Evolutionary conservation across 2,888 invertebrate genomes (phyloP), one percentile per base, ranked within the genome.

Genomic region (Dione juno): DNA sequence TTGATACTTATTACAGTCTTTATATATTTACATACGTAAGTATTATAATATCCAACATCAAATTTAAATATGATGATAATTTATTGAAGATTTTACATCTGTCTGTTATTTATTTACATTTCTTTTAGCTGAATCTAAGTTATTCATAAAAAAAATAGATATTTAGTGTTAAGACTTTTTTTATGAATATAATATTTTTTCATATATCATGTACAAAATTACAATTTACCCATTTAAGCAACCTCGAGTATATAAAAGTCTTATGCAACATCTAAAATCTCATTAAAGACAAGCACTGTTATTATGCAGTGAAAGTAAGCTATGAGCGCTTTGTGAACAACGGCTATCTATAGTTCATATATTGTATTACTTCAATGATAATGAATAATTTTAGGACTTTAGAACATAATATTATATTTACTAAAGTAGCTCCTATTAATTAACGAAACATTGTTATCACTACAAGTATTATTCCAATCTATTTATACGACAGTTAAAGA

Each of bases 201-300:
- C 10, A 7, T 37, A 19, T 2, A 14, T 41, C 3, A 16, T 19
- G 11, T 7, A 16, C 14, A 43, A 53, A 64, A 41, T 8, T 21
- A 9, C 3, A 45, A 11, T 45, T 53, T 41, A 64, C 54, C 37
- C 64, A 28, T 58, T 66, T 52, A 10, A 43, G 13, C 19, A 59
- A 43, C 11, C 19, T 73, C 76, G 74, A 77, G 79, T 77, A 80
- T 78, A 77, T 80, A 75, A 72, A 76, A 74, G 70, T 70, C 75
- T 86, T 81, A 85, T 78, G 87, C 82, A 87, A 87, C 79, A 69
- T 73, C 77, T 77, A 78, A 79, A 80, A 80, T 78, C 77, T 78
- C 78, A 85, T 88, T 87, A 88, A 85, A 84, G 88, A 87, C 81
- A 73, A 81, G 43, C 53, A 67, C 67, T 68, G 43, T 67, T 50